Evolutionary conservation across 35 echinoderm and acorn worm species (phyloP).

Genomic region (Ptychodera flava): DNA sequence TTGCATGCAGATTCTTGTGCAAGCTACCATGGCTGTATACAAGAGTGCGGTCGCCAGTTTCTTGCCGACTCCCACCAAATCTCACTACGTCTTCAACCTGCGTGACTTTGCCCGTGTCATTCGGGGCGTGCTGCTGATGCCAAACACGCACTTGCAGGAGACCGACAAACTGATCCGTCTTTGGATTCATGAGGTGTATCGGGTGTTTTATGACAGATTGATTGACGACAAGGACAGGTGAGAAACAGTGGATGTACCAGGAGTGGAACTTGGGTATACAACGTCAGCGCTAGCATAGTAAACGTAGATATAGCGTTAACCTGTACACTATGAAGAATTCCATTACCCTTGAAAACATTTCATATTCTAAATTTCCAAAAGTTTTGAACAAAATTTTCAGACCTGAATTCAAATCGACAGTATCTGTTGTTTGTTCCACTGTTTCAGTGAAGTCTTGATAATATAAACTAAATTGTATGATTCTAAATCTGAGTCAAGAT

Average conservation of each 20-base stretch:
- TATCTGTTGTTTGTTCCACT: too few species aligned
- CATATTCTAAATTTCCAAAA: too few species aligned
- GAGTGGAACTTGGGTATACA: too few species aligned
- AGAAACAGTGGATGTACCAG: neutral
- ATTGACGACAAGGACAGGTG: constrained; percentile 95
- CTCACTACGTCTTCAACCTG: constrained; percentile 99
- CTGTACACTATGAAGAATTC: too few species aligned
- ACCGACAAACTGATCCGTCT: constrained; percentile 93
- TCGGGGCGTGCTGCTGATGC: constrained; percentile 79
- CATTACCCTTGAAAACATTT: too few species aligned
- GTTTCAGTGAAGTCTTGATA: too few species aligned
- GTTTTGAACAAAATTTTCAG: too few species aligned
- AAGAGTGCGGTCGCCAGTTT: constrained; percentile 81
- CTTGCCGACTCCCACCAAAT: constrained; percentile 94
- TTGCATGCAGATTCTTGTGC: constrained; percentile 65
- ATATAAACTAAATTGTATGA: too few species aligned
- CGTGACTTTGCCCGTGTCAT: constrained; percentile 97
- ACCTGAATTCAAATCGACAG: too few species aligned
- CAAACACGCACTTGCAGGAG: constrained; percentile 55
- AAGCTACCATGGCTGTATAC: constrained; percentile 98
- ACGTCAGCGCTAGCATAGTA: too few species aligned
- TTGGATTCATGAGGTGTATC: constrained; percentile 96
- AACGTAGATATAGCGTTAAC: too few species aligned
- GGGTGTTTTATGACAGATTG: constrained; percentile 91
- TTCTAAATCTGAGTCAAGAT: too few species aligned